Conservation (phyloP, 2,888 invertebrate species). For the Bombylius major region DNA sequence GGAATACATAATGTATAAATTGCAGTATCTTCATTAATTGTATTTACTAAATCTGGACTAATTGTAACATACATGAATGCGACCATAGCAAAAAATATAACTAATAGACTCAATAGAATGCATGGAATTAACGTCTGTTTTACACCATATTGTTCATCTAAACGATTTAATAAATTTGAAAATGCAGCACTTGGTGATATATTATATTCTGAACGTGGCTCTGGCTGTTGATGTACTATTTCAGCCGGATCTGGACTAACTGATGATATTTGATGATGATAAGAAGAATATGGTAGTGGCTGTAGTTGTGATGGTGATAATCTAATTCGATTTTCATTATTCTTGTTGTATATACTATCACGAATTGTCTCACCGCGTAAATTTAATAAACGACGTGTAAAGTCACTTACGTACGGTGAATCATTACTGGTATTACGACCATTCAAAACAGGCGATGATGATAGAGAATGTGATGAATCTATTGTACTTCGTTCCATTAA, state of each 20-base stretch:
- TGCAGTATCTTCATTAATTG: conserved; percentile 35
- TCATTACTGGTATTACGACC: conserved; percentile 37
- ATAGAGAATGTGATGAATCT: neutral
- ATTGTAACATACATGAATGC: conserved; percentile 55
- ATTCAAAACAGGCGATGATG: conserved; percentile 30
- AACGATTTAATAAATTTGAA: conserved; percentile 17
- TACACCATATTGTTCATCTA: conserved; percentile 23
- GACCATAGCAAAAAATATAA: conserved; percentile 52
- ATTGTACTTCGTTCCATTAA: no score
- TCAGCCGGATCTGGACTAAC: conserved; percentile 5
- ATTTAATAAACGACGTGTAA: conserved; percentile 42
- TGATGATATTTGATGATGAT: neutral
- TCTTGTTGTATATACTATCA: conserved; percentile 12
- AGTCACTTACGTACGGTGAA: conserved; percentile 58
- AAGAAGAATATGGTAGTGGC: neutral
- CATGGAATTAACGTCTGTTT: conserved; percentile 44
- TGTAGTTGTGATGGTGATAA: neutral
- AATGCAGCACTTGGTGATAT: conserved; percentile 20
- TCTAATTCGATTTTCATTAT: conserved; percentile 1
- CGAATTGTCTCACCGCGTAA: conserved; percentile 19
- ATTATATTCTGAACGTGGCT: conserved; percentile 8
- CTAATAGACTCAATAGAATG: conserved; percentile 45
- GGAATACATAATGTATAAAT: conserved; percentile 44
- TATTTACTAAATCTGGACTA: conserved; percentile 27
- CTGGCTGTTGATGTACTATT: conserved; percentile 11